A percentile compares a stretch with the other conserved stretches of the same genome.
These are phyloP conservation scores for Agrilus mali DNA, from an alignment of 2,888 invertebrate species.

Conservation along the genomic window DNA sequence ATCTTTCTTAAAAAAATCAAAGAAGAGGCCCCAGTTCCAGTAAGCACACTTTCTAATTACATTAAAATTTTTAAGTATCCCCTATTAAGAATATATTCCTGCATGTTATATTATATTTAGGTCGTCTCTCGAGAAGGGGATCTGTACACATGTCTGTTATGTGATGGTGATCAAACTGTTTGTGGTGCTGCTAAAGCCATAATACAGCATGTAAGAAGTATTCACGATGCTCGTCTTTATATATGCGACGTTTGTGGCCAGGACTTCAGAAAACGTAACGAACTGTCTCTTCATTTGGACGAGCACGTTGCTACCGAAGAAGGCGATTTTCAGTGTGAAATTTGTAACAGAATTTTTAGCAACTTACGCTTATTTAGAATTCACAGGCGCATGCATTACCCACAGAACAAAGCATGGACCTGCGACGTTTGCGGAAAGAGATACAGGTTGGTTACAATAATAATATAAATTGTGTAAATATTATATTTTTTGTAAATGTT, in stretches of 20 bases:
- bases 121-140: constrained; percentile 29
- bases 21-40: constrained; percentile 20
- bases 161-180: constrained; percentile 32
- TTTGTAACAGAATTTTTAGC: constrained; percentile 47
- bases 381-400: constrained; percentile 52
- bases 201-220: constrained; percentile 45
- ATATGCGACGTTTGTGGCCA: constrained; percentile 59
- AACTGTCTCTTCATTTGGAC: constrained; percentile 50
- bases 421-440: constrained; percentile 54
- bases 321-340: constrained; percentile 51
- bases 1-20: constrained; percentile 16
- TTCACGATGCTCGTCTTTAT: constrained; percentile 51
- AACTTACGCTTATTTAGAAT: constrained; percentile 47
- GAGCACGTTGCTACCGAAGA: constrained; percentile 48
- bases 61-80: not conserved
- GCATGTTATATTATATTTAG: constrained; percentile 6
- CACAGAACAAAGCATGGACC: constrained; percentile 46
- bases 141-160: constrained; percentile 43
- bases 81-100: not conserved
- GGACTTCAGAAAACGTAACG: constrained; percentile 50
- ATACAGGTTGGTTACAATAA: constrained; percentile 36
- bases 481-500: constrained; percentile 5
- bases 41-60: constrained; percentile 7
- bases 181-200: constrained; percentile 45
- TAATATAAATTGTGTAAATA: constrained; percentile 1